phyloP scores from a whole-genome alignment of 2,888 invertebrate species.

The Sesamia inferens region DNA sequence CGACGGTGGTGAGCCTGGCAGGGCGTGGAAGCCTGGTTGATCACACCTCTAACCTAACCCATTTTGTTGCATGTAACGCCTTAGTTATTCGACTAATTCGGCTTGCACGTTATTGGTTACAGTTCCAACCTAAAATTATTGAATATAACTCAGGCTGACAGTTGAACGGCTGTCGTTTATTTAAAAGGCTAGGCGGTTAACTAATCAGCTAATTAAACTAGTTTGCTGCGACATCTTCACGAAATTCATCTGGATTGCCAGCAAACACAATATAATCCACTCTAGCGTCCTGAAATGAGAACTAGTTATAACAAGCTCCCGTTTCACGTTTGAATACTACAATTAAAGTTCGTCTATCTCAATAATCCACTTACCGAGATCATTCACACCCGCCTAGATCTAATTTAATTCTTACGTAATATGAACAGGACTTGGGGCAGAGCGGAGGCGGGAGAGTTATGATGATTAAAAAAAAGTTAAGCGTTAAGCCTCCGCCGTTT shows the following conservation, averaged over 20 bases:
- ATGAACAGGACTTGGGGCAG: not conserved
- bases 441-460: constrained; percentile 13
- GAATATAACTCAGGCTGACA: too few relatives aligned
- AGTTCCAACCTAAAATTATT: too few relatives aligned
- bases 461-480: not conserved
- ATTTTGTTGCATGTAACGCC: too few relatives aligned
- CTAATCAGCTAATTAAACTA: too few relatives aligned
- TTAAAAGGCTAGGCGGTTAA: too few relatives aligned
- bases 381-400: constrained; percentile 66
- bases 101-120: too few relatives aligned
- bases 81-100: too few relatives aligned
- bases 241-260: not conserved
- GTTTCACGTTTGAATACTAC: constrained; percentile 29
- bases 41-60: too few relatives aligned
- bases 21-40: too few relatives aligned
- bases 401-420: constrained; percentile 60
- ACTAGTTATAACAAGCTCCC: constrained; percentile 37
- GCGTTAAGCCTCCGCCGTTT: too few relatives aligned
- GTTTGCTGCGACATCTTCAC: not conserved
- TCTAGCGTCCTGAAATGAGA: constrained; percentile 19
- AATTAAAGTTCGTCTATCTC: constrained; percentile 55
- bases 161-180: too few relatives aligned
- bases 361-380: constrained; percentile 68
- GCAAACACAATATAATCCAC: not conserved
- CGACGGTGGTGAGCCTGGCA: too few relatives aligned